These are phyloP conservation scores for Gobius niger DNA, from an alignment of 2,113 vertebrate genomes.

Conservation along the genomic window DNA sequence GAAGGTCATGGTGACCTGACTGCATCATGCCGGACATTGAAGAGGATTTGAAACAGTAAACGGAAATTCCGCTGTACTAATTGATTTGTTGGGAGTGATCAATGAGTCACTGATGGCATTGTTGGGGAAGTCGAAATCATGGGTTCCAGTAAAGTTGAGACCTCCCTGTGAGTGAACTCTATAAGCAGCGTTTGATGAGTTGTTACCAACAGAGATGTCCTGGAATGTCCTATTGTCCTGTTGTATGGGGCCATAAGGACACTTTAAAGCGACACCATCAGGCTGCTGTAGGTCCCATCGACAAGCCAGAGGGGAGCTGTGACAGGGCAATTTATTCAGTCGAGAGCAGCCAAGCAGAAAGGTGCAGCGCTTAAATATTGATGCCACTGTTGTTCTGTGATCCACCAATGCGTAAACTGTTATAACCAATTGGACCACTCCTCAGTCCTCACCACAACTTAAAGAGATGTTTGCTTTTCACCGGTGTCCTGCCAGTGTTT, in stretches of 20 bases:
- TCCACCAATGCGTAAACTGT: constrained; percentile 12
- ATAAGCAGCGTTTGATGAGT: not conserved
- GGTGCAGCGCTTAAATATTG: constrained; percentile 64
- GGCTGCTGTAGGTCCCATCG: constrained; percentile 34
- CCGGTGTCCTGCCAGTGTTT: not conserved
- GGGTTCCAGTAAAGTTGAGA: not conserved
- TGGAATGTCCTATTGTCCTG: not conserved
- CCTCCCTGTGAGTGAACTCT: not conserved
- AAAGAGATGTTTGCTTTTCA: not conserved
- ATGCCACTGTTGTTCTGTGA: constrained; percentile 31
- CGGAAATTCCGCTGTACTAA: constrained; percentile 63
- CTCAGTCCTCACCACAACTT: not conserved
- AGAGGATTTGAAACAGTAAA: constrained; percentile 32
- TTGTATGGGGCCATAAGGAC: not conserved
- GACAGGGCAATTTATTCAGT: constrained; percentile 61
- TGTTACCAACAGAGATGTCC: not conserved
- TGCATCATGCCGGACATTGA: constrained; percentile 11
- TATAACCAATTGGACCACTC: not conserved
- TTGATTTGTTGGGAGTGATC: constrained; percentile 55
- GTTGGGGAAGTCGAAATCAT: constrained; percentile 2
- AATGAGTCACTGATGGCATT: constrained; percentile 45
- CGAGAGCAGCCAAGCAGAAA: constrained; percentile 46
- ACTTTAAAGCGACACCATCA: not conserved
- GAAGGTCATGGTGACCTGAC: constrained; percentile 50
- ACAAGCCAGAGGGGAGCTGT: constrained; percentile 47